Evolutionary conservation across 2,113 vertebrate species (phyloP), one percentile per base, ranked within the genome.

Genomic region (Corythaeola cristata): DNA sequence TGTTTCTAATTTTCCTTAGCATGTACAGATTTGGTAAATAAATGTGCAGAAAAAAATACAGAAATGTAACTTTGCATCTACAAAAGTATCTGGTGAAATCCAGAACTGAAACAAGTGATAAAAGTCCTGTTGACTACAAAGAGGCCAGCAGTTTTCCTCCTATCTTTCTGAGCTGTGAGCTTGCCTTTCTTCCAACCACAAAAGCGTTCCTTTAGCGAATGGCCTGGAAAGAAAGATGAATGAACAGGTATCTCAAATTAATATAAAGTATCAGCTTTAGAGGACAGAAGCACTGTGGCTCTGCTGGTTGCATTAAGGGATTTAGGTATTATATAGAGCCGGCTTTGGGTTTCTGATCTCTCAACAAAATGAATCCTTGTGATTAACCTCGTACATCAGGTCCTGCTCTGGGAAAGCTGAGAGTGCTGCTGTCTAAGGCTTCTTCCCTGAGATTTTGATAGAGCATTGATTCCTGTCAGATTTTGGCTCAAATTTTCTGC

Each of bases 271-370:
- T 37, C 47, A 71, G n/a, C 72, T 93, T 93, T 88, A 86, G 47
- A 91, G n/a, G 67, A 71, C 55, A 86, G 78, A 78, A 89, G 63
- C 20, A 24, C 53, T 47, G 45, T 39, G 75, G 44, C 35, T 93
- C 66, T 88, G 45, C 72, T 78, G 60, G 50, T 59, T 96, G 88
- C 72, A 88, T 90, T 77, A 75, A 88, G 21, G 72, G 96, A 93
- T 96, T 97, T 94, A 77, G 20, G 55, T 77, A 86, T 96, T 94
- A 96, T 19, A 66, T 1, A 63, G 88, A 95, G 41, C 28, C 50
- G 79, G 52, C 71, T 91, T 90, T 80, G 44, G 15, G 20, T 79
- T 96, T 95, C 74, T 95, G 81, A 94, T 94, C 71, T 77, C 49
- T 95, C 58, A 69, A 66, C 27, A 89, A 76, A 96, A 89, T 94